Base-by-base conservation (phyloP, 2,888 invertebrate genomes). In the Xestobium rufovillosum region DNA sequence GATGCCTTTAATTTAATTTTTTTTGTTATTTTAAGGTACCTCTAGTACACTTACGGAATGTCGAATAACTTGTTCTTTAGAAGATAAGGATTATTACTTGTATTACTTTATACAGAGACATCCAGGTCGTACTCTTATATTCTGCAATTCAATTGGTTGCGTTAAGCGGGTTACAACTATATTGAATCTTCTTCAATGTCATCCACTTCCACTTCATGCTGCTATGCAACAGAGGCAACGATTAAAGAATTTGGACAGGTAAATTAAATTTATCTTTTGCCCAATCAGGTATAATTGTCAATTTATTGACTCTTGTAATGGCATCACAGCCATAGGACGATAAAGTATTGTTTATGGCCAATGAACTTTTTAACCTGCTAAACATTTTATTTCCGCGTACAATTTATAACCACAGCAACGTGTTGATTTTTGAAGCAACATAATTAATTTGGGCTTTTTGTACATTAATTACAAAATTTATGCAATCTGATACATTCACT, bases 191-290 rank as follows among this genome's bases (percentile, higher is more conserved):
- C 68, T 90, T 9, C 72, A 81, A 38, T 84, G 83, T 47, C 70
- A 73, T 34, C 83, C 89, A 0, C 64, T 88, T 29, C 82, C 88
- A 0, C 63, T 95, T 1, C 88, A 90, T 61, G 87, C 89, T 0
- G 80, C 76, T 44, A 95, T 98, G 96, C 84, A 85, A 42, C 98
- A 99, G 61, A 76, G 87, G 42, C 94, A 95, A 56, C 70, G 98
- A 10, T 67, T 98, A 23, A 91, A 89, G 61, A 97, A 94, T 68
- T 71, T 98, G 3, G 98, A 99, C 61, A 78, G 76, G 75, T 80
- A 56, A 38, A 43, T 33, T 25, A 26, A 15, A 10, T 25, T 31
- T 26, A 9, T 16, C 23, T 8, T n/a, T n/a, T n/a, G n/a, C n/a
- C n/a, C n/a, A n/a, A n/a, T n/a, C n/a, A n/a, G n/a, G n/a, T n/a